Base-by-base conservation (phyloP, 30 jellyfish, hydroid and myxozoan genomes). In the Aurelia coerulea region DNA sequence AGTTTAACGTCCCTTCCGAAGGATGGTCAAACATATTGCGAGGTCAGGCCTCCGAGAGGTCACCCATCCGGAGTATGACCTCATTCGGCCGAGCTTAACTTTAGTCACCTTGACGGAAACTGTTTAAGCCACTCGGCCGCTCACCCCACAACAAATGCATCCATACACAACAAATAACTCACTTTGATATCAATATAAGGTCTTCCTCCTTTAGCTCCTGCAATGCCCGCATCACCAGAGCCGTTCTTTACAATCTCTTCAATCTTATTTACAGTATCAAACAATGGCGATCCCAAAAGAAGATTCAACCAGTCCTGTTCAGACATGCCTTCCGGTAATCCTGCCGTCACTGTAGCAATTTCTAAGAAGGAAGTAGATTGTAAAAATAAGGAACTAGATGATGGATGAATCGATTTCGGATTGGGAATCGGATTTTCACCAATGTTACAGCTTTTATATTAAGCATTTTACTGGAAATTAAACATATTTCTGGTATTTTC, bases 161-260 rank as follows among this genome's bases (percentile, higher is more conserved):
- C 15, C 14, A 46, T 46, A 46, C 2, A 46, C 14, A 37, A 60
- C 11, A n/a, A 70, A 29, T 8, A 1, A 11, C 85, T 14, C 13
- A 95, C 99, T 97, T 95, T 95, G 81, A 95, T 90, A 68, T 95
- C 99, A 70, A 95, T 95, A 70, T 95, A 95, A 3, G 97, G 99
- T 41, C 97, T 77, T 14, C 90, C 94, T 6, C 97, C 97, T 33
- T 82, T 85, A 32, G 99, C 97, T n/a, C 99, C 99, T 34, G 88
- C 87, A 29, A 89, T 68, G 80, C 97, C 96, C 16, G 90, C 93
- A 62, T 85, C 95, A 49, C 97, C 97, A 12, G 88, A 56, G 63
- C 91, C 91, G 42, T 76, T 84, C 77, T 95, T 85, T n/a, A 95
- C 90, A 31, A 95, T 39, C 13, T 90, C 93, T 71, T 95, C 99